Evolutionary conservation across 2,797 vertebrate genomes (phyloP).

Genomic region (Mormyrus hasselquistii): DNA sequence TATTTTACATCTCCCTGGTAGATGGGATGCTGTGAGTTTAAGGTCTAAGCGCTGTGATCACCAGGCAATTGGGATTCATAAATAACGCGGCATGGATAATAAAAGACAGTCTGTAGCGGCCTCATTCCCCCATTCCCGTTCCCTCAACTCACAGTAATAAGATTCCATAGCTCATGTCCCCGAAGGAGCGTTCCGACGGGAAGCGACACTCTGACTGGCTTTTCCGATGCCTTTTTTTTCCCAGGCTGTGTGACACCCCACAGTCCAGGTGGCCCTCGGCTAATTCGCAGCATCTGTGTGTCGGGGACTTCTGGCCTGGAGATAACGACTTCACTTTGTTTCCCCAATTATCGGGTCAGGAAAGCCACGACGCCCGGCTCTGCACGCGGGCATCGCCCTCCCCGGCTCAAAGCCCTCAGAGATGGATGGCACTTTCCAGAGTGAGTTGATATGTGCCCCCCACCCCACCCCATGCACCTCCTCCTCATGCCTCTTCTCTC

Average conservation of each 20-base stretch:
- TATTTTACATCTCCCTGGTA: not conserved
- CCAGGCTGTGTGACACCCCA: not conserved
- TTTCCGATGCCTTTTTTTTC: not conserved
- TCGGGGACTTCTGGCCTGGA: not conserved
- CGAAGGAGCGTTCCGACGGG: not conserved
- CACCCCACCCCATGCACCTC: not conserved
- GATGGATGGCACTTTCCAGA: not conserved
- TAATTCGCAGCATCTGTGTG: not conserved
- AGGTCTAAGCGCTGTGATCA: not conserved
- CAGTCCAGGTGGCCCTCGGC: not conserved
- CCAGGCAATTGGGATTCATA: not conserved
- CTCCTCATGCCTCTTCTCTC: not conserved
- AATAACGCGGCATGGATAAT: not conserved
- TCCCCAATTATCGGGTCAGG: not conserved
- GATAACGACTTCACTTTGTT: slow-evolving; percentile 1
- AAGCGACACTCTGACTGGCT: not conserved
- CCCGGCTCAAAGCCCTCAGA: not conserved
- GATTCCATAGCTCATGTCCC: not conserved
- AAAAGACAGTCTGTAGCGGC: not conserved
- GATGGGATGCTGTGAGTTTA: not conserved
- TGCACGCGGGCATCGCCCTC: not conserved
- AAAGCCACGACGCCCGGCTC: not conserved
- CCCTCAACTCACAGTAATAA: not conserved
- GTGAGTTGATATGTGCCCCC: not conserved
- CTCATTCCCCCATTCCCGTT: not conserved